Percentiles rank a stretch among this genome's conserved stretches.
These are phyloP conservation scores for Tetrapedia diversipes DNA, from an alignment of 2,888 invertebrate species.

Conservation along the genomic window DNA sequence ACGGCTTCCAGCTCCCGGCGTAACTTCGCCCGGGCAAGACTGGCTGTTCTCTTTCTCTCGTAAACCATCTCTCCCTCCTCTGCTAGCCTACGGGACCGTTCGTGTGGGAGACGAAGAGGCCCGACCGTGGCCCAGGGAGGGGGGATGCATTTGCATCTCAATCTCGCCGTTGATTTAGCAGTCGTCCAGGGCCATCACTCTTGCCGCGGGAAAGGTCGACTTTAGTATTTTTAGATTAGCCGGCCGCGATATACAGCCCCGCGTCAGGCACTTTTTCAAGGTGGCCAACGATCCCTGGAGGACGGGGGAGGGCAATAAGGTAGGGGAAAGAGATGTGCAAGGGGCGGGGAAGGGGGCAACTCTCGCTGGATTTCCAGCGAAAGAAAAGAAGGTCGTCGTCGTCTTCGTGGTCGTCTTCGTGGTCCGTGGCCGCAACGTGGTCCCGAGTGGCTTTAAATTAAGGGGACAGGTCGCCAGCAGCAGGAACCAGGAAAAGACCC, in stretches of 20 bases:
- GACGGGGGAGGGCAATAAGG: constrained; percentile 15
- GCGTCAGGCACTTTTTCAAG: constrained; percentile 68
- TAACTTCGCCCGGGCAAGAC: neutral
- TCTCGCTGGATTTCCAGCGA: constrained; percentile 17
- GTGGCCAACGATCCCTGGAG: constrained; percentile 48
- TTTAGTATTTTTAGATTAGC: constrained; percentile 76
- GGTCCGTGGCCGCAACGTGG: constrained; percentile 22
- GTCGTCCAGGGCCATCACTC: constrained; percentile 71
- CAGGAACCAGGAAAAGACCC: constrained; percentile 68
- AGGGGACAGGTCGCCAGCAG: constrained; percentile 40
- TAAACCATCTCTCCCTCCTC: constrained; percentile 48
- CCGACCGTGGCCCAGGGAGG: constrained; percentile 39
- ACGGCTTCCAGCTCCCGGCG: neutral
- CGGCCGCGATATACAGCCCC: constrained; percentile 65
- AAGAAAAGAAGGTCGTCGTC: constrained; percentile 59
- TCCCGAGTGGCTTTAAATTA: constrained; percentile 64
- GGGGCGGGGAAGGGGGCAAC: neutral
- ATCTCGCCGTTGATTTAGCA: constrained; percentile 77
- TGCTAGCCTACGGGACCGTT: too few species aligned
- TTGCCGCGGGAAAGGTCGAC: constrained; percentile 69
- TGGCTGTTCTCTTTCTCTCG: constrained; percentile 31
- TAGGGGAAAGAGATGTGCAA: constrained; percentile 19
- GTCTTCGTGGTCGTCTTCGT: constrained; percentile 43
- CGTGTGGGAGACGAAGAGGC: constrained; percentile 5
- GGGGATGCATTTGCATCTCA: constrained; percentile 77